A percentile compares a stretch with the other conserved stretches of the same genome.
phyloP scores from a whole-genome alignment of 2,888 invertebrate species.

The Phorcus lineatus region DNA sequence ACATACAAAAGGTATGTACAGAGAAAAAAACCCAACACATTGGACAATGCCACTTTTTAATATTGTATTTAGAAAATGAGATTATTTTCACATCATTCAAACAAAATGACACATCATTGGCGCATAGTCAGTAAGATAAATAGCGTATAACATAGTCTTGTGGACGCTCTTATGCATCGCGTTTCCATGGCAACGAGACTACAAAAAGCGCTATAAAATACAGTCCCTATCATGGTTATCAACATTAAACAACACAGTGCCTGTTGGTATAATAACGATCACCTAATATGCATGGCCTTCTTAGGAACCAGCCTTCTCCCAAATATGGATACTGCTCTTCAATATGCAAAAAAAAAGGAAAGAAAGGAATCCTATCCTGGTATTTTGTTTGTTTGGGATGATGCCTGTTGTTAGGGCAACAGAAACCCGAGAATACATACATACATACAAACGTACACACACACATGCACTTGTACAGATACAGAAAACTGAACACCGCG shows the following conservation, averaged over 20 bases:
- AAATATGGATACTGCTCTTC: not conserved
- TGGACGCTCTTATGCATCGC: constrained; percentile 16
- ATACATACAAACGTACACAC: constrained; percentile 23
- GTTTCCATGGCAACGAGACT: constrained; percentile 24
- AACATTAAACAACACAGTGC: constrained; percentile 16
- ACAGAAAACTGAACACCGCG: constrained; percentile 1
- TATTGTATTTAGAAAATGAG: constrained; percentile 23
- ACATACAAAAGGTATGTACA: too few relatives aligned
- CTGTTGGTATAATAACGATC: constrained; percentile 4
- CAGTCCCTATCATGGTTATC: constrained; percentile 20
- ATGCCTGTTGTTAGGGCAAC: not conserved
- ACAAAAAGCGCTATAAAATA: constrained; percentile 24
- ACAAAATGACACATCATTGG: constrained; percentile 25
- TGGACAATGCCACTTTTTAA: constrained; percentile 15
- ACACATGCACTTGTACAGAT: not conserved
- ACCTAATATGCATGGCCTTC: not conserved
- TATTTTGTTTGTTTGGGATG: not conserved
- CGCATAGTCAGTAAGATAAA: constrained; percentile 24
- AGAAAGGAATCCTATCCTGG: not conserved
- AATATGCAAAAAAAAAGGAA: constrained; percentile 1
- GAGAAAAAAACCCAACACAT: too few relatives aligned
- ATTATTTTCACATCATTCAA: constrained; percentile 25
- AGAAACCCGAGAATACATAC: constrained; percentile 21
- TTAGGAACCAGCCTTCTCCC: not conserved
- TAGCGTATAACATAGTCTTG: constrained; percentile 19